Evolutionary conservation across 2,797 vertebrate species (phyloP).

Genomic region (Xiphorhynchus erythropygius): DNA sequence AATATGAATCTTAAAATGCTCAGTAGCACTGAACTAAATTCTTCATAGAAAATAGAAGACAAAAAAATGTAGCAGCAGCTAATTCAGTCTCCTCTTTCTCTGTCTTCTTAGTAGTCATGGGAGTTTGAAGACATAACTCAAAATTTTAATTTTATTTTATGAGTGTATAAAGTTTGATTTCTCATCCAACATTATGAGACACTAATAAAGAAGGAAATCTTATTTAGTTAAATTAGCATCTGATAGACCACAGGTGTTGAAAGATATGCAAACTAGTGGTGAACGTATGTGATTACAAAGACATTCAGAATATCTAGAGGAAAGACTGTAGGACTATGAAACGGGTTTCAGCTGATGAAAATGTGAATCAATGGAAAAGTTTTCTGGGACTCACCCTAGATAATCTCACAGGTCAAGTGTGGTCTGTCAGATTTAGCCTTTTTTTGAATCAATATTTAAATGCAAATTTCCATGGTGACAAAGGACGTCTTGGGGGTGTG

Average conservation of each 20-base stretch:
- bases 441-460: not conserved
- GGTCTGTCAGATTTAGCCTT: not conserved
- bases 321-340: not conserved
- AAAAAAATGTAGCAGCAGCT: accelerated
- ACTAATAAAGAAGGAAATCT: not conserved
- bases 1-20: not conserved
- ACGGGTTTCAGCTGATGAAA: not conserved
- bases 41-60: not conserved
- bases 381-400: not conserved
- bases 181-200: not conserved
- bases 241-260: not conserved
- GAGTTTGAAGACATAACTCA: accelerated
- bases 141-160: not conserved
- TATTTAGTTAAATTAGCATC: not conserved
- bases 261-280: not conserved
- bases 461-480: not conserved
- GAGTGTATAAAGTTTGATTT: not conserved
- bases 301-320: not conserved
- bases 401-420: not conserved
- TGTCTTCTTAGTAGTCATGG: not conserved
- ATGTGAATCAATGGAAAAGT: not conserved
- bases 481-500: not conserved
- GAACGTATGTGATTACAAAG: not conserved
- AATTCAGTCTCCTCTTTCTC: not conserved
- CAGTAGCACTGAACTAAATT: not conserved